Evolutionary conservation across 2,113 vertebrate genomes (phyloP).

Genomic region (Triplophysa dalaica): DNA sequence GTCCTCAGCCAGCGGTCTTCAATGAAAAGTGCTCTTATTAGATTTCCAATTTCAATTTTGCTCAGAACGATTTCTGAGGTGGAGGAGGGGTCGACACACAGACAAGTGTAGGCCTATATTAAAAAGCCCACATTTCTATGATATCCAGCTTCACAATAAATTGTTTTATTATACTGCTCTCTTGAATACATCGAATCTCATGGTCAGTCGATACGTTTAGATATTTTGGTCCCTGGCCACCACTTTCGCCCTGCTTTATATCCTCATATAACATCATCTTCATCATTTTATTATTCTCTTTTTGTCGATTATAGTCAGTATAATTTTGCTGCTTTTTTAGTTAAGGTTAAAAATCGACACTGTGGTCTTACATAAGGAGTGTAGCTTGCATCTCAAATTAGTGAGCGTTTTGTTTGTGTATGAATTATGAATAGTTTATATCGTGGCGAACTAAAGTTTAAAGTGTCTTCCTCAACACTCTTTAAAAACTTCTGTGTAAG

Average conservation of each 20-base stretch:
- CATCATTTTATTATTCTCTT: too few relatives aligned
- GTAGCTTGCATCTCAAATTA: too few relatives aligned
- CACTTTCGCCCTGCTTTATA: not conserved
- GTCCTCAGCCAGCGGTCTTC: slow-evolving; percentile 26
- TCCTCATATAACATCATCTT: not conserved
- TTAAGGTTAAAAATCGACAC: too few relatives aligned
- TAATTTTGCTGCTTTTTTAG: too few relatives aligned
- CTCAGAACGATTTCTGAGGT: slow-evolving; percentile 14
- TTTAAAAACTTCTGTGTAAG: too few relatives aligned
- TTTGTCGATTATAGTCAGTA: too few relatives aligned
- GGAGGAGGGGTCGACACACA: slow-evolving; percentile 7
- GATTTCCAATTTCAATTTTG: slow-evolving; percentile 43
- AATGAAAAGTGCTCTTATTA: slow-evolving; percentile 45
- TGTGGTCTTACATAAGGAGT: too few relatives aligned
- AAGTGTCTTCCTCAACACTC: too few relatives aligned
- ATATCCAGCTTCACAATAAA: not conserved
- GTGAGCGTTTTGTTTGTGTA: too few relatives aligned
- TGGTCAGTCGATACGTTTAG: slow-evolving; percentile 4
- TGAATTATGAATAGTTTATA: too few relatives aligned
- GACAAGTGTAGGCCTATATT: not conserved
- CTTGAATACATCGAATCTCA: not conserved
- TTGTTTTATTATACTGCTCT: slow-evolving; percentile 15
- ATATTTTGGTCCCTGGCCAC: slow-evolving; percentile 2
- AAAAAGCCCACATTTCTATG: slow-evolving; percentile 18
- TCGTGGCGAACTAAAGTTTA: too few relatives aligned